Percentiles rank a stretch among this genome's conserved stretches.
Conservation (phyloP, 2,888 invertebrate genomes). For the Bimastos eiseni region DNA sequence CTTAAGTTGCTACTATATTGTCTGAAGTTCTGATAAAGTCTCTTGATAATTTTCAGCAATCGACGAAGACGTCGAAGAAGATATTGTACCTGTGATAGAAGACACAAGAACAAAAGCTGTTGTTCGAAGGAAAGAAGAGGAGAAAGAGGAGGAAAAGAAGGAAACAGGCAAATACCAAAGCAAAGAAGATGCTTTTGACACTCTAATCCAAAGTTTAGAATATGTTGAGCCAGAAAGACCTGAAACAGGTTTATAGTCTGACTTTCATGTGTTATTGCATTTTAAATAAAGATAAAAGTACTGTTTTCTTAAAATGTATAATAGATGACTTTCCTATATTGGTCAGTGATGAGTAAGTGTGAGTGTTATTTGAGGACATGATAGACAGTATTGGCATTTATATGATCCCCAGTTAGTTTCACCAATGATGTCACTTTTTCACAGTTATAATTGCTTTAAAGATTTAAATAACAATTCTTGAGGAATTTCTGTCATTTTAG, state of each 20-base stretch:
- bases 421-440: not conserved
- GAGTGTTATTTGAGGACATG: not conserved
- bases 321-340: not conserved
- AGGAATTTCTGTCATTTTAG: not conserved
- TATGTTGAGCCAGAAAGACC: conserved; percentile 13
- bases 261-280: not conserved
- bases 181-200: not conserved
- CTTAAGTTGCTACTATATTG: not conserved
- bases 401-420: not conserved
- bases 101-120: not conserved
- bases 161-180: not conserved
- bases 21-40: not conserved
- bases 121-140: not conserved
- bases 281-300: not conserved
- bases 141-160: not conserved
- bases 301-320: not conserved
- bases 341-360: not conserved
- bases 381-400: not conserved
- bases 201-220: not conserved
- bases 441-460: not conserved
- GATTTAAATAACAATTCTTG: too few relatives aligned
- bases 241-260: not conserved
- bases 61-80: not conserved
- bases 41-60: not conserved
- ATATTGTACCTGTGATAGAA: conserved; percentile 5